Conservation (phyloP, 2,888 invertebrate species). For the Drosophila acutilabella region DNA sequence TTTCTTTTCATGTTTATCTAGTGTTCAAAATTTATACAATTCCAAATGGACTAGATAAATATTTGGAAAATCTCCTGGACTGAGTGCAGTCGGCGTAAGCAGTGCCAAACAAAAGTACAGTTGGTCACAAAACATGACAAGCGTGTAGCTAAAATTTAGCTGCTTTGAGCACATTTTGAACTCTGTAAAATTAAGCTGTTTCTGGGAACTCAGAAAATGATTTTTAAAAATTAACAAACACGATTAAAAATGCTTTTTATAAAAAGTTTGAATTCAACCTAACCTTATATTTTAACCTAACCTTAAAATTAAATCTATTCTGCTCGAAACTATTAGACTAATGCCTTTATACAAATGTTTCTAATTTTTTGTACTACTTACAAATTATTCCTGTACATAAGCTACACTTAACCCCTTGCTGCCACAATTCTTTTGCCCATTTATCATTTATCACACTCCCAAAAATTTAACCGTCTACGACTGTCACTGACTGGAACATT, state of each 20-base stretch:
- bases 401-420: conserved; percentile 1
- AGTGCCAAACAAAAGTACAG: conserved; percentile 12
- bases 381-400: no score
- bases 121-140: conserved; percentile 4
- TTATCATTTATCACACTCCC: conserved; percentile 47
- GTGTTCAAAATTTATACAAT: conserved; percentile 67
- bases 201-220: no score
- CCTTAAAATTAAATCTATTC: no score
- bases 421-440: not conserved
- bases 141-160: not conserved
- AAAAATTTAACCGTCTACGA: conserved; percentile 22
- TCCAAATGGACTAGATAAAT: conserved; percentile 70
- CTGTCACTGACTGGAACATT: conserved; percentile 47
- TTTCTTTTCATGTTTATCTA: conserved; percentile 70
- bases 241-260: no score
- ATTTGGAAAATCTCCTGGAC: conserved; percentile 39
- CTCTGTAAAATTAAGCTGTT: no score
- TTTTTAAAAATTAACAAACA: no score
- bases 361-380: no score
- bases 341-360: no score
- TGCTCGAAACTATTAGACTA: no score
- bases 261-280: no score
- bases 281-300: no score
- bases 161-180: not conserved
- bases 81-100: not conserved